Base-by-base conservation (phyloP, 2,113 vertebrate species). In the Nothoprocta perdicaria region DNA sequence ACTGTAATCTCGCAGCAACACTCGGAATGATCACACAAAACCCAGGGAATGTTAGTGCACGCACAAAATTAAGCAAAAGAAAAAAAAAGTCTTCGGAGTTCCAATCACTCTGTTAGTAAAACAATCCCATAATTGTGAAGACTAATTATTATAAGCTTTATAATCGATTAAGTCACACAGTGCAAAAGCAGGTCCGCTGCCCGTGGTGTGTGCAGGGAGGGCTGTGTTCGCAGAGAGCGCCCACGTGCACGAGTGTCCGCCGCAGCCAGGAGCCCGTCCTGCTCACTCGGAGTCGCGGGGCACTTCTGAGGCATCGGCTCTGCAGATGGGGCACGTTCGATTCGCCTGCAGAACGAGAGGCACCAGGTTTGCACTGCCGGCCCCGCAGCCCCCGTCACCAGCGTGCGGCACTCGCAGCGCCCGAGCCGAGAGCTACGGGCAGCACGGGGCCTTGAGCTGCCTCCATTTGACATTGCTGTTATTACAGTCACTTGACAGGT, bases 281-380 rank as follows among this genome's bases (percentile, higher is more conserved):
- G 46, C 17, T 99, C 98, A 99, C 98, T 99, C 99, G 53, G 98
- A 99, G 98, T 99, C 99, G 96, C 99, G 98, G 96, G 99, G 99
- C 87, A 99, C 98, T 98, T 99, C 99, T 0, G 99, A 99, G 92
- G 99, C 99, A 94, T 99, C 99, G 80, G 99, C 99, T 98, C 99
- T 98, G 96, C 99, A 99, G 96, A 99, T 99, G 3, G 99, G 99
- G 96, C 99, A 99, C 86, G 99, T 99, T 90, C 99, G 98, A 97
- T 99, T 99, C 68, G 98, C 98, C 99, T 99, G 95, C 48, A 11
- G 18, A 22, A 23, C 21, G 21, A 48, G 48, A 48, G 48, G 48
- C 41, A 43, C 41, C 11, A 12, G 41, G 41, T 38, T 38, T 38
- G 35, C 35, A 8, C 35, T 38, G 35, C 35, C 35, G 35, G 35